phyloP scores from a whole-genome alignment of 1,140 invertebrate species.

The Saccostrea cuccullata region DNA sequence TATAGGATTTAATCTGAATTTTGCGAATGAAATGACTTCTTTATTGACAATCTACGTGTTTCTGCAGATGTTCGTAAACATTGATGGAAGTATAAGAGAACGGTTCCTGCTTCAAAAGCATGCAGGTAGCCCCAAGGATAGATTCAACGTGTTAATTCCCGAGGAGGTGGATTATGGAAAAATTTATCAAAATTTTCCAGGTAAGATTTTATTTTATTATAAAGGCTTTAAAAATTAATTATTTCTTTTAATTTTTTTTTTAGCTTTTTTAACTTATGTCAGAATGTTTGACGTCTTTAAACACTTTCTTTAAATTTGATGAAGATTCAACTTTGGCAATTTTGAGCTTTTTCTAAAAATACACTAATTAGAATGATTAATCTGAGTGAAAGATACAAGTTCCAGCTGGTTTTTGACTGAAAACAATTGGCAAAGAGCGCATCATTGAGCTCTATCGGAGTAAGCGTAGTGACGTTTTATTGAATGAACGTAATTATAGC shows the following conservation, averaged over 20 bases:
- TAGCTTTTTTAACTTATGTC: background rate
- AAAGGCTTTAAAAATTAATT: background rate
- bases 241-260: background rate
- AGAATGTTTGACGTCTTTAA: background rate
- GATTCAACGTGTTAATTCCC: background rate
- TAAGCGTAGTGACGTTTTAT: background rate
- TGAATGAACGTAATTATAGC: background rate
- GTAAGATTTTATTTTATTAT: background rate
- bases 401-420: conserved; percentile 34
- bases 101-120: background rate
- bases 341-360: conserved; percentile 27
- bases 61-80: conserved; percentile 15
- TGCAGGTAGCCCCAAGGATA: background rate
- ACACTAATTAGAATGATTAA: conserved; percentile 32
- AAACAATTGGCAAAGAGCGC: conserved; percentile 23
- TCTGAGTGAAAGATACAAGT: conserved; percentile 33
- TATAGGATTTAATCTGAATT: conserved; percentile 18
- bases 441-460: background rate
- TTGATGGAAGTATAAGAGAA: conserved; percentile 27
- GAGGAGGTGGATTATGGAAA: conserved; percentile 12
- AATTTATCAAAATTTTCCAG: conserved; percentile 2
- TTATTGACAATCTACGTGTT: conserved; percentile 31
- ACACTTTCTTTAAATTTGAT: conserved; percentile 3
- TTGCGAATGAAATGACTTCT: conserved; percentile 31
- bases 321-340: background rate